Percentiles rank a stretch among this genome's conserved stretches.
Evolutionary conservation across 2,888 invertebrate genomes (phyloP).

Genomic region (Bruchidius siliquastri): DNA sequence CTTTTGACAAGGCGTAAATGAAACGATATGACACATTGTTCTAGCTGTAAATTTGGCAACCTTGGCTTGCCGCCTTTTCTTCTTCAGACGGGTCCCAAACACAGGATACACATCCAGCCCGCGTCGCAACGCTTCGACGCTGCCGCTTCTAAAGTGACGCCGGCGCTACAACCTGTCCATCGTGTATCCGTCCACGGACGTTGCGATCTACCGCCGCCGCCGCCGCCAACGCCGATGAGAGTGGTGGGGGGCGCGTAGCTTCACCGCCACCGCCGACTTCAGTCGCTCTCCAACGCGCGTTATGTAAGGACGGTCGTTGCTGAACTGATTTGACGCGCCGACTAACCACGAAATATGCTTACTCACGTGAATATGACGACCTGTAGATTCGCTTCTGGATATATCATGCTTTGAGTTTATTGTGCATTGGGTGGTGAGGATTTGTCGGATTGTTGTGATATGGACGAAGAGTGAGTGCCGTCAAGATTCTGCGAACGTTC

Average conservation of each 20-base stretch:
- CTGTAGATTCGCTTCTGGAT: background rate
- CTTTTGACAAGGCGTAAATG: no score
- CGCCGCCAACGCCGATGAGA: background rate
- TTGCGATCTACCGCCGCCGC: background rate
- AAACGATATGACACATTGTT: no score
- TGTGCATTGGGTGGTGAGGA: background rate
- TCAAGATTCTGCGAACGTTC: conserved; percentile 41
- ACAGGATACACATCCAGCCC: background rate
- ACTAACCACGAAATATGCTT: background rate
- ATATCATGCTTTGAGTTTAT: background rate
- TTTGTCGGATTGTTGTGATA: background rate
- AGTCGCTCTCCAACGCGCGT: background rate
- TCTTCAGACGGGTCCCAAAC: background rate
- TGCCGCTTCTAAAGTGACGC: conserved; percentile 31
- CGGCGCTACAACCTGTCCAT: conserved; percentile 34
- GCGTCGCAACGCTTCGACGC: conserved; percentile 1
- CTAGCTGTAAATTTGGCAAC: background rate
- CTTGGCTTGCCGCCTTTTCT: background rate
- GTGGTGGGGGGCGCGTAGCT: background rate
- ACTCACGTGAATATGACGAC: background rate
- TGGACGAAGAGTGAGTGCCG: background rate
- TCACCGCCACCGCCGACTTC: background rate
- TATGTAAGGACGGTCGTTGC: background rate
- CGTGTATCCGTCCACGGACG: background rate
- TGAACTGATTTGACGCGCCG: background rate